phyloP scores from a whole-genome alignment of 2,888 invertebrate species.

The Noctuana brunneofusca region DNA sequence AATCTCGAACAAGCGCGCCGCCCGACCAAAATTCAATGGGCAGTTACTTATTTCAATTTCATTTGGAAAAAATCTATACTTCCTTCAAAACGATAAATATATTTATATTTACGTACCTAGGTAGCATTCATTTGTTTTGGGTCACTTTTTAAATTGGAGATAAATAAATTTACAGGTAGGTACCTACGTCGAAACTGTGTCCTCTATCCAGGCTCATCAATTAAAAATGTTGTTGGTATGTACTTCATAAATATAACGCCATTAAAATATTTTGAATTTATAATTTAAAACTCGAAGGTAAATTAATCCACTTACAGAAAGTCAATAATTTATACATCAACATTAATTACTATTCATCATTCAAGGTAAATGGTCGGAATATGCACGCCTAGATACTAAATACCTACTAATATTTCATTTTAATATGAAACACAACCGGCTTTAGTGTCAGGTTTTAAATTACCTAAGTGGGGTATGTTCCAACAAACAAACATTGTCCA shows the following conservation, averaged over 20 bases:
- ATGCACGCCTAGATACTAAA: conserved; percentile 57
- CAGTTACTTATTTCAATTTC: conserved; percentile 20
- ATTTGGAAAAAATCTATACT: conserved; percentile 1
- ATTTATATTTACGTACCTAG: neutral
- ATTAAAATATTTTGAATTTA: conserved; percentile 59
- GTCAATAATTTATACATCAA: conserved; percentile 65
- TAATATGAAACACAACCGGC: conserved; percentile 66
- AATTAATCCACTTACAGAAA: conserved; percentile 72
- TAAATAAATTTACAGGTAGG: conserved; percentile 5
- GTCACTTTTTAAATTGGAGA: conserved; percentile 9
- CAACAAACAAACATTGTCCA: conserved; percentile 60
- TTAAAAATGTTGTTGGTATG: conserved; percentile 11
- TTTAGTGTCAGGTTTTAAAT: conserved; percentile 63
- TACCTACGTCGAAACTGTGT: neutral
- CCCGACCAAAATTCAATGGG: conserved; percentile 40
- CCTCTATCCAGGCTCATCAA: conserved; percentile 10
- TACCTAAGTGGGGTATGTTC: conserved; percentile 50
- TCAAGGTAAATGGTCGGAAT: conserved; percentile 74
- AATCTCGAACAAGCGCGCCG: conserved; percentile 46
- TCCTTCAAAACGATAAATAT: neutral
- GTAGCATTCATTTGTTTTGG: neutral
- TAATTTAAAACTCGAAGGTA: conserved; percentile 56
- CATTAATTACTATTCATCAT: conserved; percentile 72
- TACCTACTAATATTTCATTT: conserved; percentile 71
- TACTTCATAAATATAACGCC: conserved; percentile 47